Conservation (phyloP, 2,888 invertebrate species). For the Acleris laterana region DNA sequence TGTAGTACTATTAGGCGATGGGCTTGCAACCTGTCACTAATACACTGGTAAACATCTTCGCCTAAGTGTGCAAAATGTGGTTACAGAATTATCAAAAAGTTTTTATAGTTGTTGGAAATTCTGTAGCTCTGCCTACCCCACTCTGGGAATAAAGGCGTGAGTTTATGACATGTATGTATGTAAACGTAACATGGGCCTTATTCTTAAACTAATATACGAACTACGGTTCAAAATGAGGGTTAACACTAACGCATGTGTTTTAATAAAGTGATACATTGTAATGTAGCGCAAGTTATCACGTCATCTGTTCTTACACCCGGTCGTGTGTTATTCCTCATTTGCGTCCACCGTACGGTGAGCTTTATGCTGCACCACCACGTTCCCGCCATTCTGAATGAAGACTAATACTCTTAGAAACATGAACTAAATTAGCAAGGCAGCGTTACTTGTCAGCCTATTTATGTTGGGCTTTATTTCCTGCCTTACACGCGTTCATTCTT, state of each 20-base stretch:
- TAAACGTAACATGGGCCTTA: too few species aligned
- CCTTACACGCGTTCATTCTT: conserved; percentile 59
- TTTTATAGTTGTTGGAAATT: too few species aligned
- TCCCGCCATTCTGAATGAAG: conserved; percentile 65
- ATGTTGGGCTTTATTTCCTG: conserved; percentile 63
- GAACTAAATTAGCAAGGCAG: conserved; percentile 63
- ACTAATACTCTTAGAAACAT: conserved; percentile 63
- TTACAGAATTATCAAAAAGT: too few species aligned
- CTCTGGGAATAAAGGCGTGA: too few species aligned
- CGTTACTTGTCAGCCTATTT: conserved; percentile 66
- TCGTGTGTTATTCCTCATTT: conserved; percentile 66
- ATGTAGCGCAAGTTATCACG: conserved; percentile 45
- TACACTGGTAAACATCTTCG: too few species aligned
- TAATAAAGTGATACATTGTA: conserved; percentile 39
- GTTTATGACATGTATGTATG: too few species aligned
- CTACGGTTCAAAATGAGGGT: conserved; percentile 1
- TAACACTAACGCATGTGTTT: conserved; percentile 20
- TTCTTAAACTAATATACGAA: background rate
- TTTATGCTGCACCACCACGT: conserved; percentile 59
- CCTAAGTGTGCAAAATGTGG: too few species aligned
- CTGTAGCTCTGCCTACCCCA: too few species aligned
- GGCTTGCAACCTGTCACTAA: too few species aligned
- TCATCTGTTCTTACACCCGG: conserved; percentile 49
- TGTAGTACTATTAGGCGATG: too few species aligned
- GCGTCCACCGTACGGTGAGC: conserved; percentile 71